These are phyloP conservation scores for Corvus hawaiiensis DNA, from an alignment of 2,113 vertebrate genomes.

Conservation along the genomic window DNA sequence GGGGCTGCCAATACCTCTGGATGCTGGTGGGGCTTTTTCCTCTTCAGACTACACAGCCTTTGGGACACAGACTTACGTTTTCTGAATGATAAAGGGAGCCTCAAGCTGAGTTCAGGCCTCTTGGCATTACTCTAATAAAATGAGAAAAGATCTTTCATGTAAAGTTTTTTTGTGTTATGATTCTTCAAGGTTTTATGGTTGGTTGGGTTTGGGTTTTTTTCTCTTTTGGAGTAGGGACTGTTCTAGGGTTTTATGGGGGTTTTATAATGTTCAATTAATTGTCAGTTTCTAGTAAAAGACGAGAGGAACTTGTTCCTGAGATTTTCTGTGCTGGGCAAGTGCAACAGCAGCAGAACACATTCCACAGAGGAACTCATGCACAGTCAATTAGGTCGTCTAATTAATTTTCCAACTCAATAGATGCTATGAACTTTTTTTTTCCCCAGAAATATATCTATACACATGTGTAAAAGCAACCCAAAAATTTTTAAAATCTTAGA, in stretches of 20 bases:
- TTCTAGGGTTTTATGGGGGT: background rate
- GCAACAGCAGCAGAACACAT: slow-evolving; percentile 55
- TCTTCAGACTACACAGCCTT: slow-evolving; percentile 25
- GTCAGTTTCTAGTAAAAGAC: background rate
- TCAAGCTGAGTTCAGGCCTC: background rate
- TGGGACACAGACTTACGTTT: background rate
- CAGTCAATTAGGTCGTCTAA: slow-evolving; percentile 67
- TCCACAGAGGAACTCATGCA: slow-evolving; percentile 67
- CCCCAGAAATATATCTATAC: slow-evolving; percentile 10
- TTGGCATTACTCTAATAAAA: background rate
- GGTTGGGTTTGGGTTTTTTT: background rate
- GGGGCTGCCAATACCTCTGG: slow-evolving; percentile 23
- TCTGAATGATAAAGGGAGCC: background rate
- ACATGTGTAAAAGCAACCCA: slow-evolving; percentile 44
- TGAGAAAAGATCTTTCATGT: background rate
- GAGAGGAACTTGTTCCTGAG: background rate
- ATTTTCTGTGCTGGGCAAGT: background rate
- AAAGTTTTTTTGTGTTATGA: background rate
- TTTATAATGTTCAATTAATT: background rate
- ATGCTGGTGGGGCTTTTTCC: background rate
- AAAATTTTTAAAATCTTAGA: slow-evolving; percentile 5
- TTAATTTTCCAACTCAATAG: slow-evolving; percentile 72
- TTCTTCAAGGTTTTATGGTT: background rate
- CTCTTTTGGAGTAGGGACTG: background rate
- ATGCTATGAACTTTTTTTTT: slow-evolving; percentile 31